These are phyloP conservation scores for Blomia tropicalis DNA, from an alignment of 2,888 invertebrate species.

Conservation along the genomic window DNA sequence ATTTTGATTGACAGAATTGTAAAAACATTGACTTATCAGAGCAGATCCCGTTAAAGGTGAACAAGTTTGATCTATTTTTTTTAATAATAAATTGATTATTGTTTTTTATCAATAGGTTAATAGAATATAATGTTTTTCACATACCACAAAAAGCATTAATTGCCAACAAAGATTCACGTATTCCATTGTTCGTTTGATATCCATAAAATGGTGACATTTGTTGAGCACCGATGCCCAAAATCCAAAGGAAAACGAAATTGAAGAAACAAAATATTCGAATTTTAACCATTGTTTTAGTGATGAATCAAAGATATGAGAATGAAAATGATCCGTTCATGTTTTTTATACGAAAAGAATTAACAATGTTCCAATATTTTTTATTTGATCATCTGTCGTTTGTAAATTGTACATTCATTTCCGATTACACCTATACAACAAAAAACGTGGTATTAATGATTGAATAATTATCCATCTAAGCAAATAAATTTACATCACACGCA, in stretches of 20 bases:
- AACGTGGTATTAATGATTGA: background rate
- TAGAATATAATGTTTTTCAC: background rate
- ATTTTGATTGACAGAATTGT: background rate
- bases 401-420: no score
- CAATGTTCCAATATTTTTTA: no score
- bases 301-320: no score
- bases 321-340: no score
- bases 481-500: background rate
- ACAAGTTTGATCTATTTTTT: slow-evolving; percentile 7
- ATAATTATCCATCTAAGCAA: background rate
- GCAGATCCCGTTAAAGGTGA: background rate
- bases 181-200: background rate
- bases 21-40: background rate
- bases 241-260: background rate
- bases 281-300: no score
- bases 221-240: background rate
- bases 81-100: no score
- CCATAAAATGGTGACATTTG: background rate
- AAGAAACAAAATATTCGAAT: no score
- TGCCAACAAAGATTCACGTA: background rate
- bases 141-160: slow-evolving; percentile 10
- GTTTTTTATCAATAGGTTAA: background rate
- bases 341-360: no score
- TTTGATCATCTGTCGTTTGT: no score
- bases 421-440: no score